Base-by-base conservation (phyloP, 1,140 invertebrate species). In the Hirudo medicinalis region DNA sequence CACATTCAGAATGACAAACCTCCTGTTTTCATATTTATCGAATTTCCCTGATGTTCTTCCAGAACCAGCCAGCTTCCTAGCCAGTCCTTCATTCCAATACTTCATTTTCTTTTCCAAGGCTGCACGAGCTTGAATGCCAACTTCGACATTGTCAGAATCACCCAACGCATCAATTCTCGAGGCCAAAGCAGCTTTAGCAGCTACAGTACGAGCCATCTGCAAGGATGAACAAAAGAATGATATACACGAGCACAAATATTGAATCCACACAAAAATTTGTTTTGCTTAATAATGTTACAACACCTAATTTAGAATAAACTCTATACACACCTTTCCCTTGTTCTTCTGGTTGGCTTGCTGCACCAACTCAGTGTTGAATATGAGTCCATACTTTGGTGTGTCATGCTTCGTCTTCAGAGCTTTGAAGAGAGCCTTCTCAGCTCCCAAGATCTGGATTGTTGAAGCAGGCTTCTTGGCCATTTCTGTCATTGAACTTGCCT, bases 301-400 rank as follows among this genome's bases (percentile, higher is more conserved):
- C 32, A 32, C 27, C 9, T 57, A 69, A 22, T 57, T 27, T 11
- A 9, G 40, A 57, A 63, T 40, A 66, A 43, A 66, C 13, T 40
- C 49, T 40, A 66, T 20, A 63, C 25, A 71, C 25, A 71, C 85
- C 87, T 92, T 88, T 76, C 90, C 96, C 80, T 99, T 98, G 73
- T 92, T 88, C 79, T 91, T 92, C 0, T 87, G 86, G 75, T 87
- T 90, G 4, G 89, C 86, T 79, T 94, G 90, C 4, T 91, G 92
- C 40, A 99, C 89, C 11, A 99, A 80, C 75, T 92, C 89, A 0
- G 96, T 90, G 81, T 99, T 95, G 80, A 97, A 99, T 74, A 99
- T 96, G 4, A 99, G 84, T 85, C 97, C 97, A 83, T 99, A 99
- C 81, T 99, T 99, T 0, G 96, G 97, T 0, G 97, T 99, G 77